These are phyloP conservation scores for Drosophila chauvacae DNA, from an alignment of 1,140 invertebrate species.

Conservation along the genomic window DNA sequence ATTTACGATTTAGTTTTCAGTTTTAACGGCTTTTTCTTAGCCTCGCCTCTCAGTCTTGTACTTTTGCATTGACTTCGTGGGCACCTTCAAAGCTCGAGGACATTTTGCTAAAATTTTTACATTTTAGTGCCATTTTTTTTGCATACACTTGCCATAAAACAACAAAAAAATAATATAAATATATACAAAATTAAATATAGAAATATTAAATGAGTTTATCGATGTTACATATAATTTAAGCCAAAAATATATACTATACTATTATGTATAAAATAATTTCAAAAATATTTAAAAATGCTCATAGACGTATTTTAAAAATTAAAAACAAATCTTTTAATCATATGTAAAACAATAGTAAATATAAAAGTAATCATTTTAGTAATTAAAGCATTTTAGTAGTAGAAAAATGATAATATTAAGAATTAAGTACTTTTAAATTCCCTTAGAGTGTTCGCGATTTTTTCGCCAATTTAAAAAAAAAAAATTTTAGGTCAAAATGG, in stretches of 20 bases:
- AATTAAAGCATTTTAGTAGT: too few species aligned
- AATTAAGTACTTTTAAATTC: not conserved
- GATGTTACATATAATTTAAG: not conserved
- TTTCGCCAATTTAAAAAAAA: too few species aligned
- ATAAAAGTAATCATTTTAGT: too few species aligned
- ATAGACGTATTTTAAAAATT: too few species aligned
- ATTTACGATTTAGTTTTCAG: conserved; percentile 73
- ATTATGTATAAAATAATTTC: too few species aligned
- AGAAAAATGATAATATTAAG: not conserved
- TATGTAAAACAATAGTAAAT: too few species aligned
- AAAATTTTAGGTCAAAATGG: too few species aligned
- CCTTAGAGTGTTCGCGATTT: too few species aligned
- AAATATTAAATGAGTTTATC: not conserved
- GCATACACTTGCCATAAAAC: conserved; percentile 21
- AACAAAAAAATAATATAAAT: not conserved
- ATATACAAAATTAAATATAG: not conserved
- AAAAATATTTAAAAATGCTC: too few species aligned
- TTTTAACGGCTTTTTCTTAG: conserved; percentile 49
- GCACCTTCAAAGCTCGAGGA: conserved; percentile 20
- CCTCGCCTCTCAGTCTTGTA: conserved; percentile 22
- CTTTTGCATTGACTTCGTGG: conserved; percentile 27
- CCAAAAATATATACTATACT: too few species aligned
- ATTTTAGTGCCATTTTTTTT: conserved; percentile 8
- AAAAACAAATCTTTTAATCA: too few species aligned
- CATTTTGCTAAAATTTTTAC: not conserved